These are phyloP conservation scores for Phengaris alcon DNA, from an alignment of 2,888 invertebrate genomes.

Conservation along the genomic window DNA sequence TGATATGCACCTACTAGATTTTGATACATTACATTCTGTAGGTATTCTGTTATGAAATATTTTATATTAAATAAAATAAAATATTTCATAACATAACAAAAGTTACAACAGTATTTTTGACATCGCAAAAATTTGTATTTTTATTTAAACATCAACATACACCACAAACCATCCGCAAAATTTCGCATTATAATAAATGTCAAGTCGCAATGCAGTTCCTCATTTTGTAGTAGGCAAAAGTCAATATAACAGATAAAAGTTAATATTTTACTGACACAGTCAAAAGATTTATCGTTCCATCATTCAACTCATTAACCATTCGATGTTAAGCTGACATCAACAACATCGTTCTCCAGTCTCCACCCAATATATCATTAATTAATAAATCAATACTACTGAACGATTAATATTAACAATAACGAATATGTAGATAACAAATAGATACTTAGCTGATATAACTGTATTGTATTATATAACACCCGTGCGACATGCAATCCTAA, in stretches of 20 bases:
- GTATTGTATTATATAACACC: neutral
- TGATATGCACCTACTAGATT: no score
- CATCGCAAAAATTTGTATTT: no score
- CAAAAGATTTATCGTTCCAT: conserved; percentile 5
- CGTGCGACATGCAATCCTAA: neutral
- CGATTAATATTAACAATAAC: neutral
- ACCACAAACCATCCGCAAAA: no score
- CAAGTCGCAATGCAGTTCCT: no score
- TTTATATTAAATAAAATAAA: no score
- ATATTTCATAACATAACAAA: no score
- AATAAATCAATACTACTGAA: conserved; percentile 4
- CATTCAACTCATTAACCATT: conserved; percentile 15
- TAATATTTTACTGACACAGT: conserved; percentile 12
- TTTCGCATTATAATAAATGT: no score
- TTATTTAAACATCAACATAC: no score
- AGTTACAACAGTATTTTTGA: no score
- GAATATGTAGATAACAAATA: neutral
- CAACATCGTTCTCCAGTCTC: neutral
- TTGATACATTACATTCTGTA: no score
- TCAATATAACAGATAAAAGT: neutral
- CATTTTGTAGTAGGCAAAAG: no score
- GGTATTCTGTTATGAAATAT: no score
- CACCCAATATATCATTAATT: neutral
- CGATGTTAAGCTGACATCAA: conserved; percentile 1
- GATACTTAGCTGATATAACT: neutral